Base-by-base conservation (phyloP, 2,113 vertebrate genomes). In the Axis porcinus region DNA sequence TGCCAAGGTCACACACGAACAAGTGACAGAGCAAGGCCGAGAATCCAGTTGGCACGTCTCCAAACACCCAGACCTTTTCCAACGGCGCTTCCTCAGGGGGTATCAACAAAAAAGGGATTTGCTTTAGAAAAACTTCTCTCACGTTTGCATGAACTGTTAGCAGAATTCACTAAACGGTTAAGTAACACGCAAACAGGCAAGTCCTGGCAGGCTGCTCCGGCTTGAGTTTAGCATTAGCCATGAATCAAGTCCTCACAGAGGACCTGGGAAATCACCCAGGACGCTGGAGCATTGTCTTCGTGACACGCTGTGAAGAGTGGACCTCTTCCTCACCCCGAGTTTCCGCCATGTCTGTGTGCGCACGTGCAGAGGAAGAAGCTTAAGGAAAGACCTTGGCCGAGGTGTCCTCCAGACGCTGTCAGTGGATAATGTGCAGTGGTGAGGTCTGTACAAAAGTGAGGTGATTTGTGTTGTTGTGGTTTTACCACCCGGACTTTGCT, bases 11-110 rank as follows among this genome's bases (percentile, higher is more conserved):
- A 54, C 21, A 36, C 3, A 13, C 1, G 19, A 40, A 15, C 27
- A 83, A 45, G 67, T 2, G 25, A 57, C 23, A 28, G 67, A 47
- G 19, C 60, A 47, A 57, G 74, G 30, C 17, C 12, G 43, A 90
- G 43, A 28, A 36, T 45, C 50, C n/a, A 23, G 3, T 57, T 2
- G 3, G 62, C 45, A 4, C 64, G 21, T 40, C 21, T 13, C 64
- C 28, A 76, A 36, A 8, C 30, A 8, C 21, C 43, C 54, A 27
- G 33, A 13, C 9, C 17, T 54, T 94, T 90, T 40, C 55, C 57
- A 78, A 2, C 0, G 2, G 3, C 4, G 23, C n/a, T 62, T 67
- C 4, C 52, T 58, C 25, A 17, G 55, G 17, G 28, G 23, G 11
- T 47, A 90, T 50, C 82, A 67, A 12, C 36, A 62, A 62, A 50